Evolutionary conservation across 2,888 invertebrate species (phyloP).

Genomic region (Stenurella melanura): DNA sequence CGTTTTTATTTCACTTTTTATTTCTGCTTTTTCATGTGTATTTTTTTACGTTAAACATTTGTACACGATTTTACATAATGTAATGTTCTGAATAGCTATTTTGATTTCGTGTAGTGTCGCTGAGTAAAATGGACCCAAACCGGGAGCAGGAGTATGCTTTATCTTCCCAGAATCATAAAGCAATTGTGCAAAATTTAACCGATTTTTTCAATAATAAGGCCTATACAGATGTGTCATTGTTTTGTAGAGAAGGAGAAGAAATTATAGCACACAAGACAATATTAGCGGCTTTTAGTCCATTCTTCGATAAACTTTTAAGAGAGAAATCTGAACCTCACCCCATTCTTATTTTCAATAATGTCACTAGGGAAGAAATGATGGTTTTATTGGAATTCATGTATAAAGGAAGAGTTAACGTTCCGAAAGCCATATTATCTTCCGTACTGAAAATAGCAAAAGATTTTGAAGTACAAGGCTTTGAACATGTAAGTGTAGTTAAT

Average conservation of each 20-base stretch:
- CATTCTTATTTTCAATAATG: conserved; percentile 7
- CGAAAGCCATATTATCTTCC: too few species aligned
- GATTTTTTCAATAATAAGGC: background rate
- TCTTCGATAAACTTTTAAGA: conserved; percentile 11
- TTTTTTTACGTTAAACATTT: too few species aligned
- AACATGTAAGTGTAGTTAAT: background rate
- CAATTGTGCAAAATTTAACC: background rate
- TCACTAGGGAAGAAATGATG: background rate
- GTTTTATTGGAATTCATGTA: conserved; percentile 15
- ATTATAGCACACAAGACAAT: background rate
- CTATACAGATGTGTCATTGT: conserved; percentile 6
- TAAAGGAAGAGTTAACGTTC: conserved; percentile 1
- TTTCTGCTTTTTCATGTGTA: too few species aligned
- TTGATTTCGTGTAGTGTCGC: too few species aligned
- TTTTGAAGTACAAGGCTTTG: background rate
- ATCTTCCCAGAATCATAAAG: background rate
- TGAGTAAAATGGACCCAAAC: background rate
- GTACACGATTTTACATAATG: too few species aligned
- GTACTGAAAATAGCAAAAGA: conserved; percentile 8
- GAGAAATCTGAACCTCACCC: background rate
- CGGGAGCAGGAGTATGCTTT: background rate
- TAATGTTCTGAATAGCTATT: too few species aligned
- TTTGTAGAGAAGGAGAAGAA: conserved; percentile 15
- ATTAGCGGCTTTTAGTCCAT: conserved; percentile 16
- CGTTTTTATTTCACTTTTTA: too few species aligned